Evolutionary conservation across 1,140 invertebrate species (phyloP), one percentile per base, ranked within the genome.

Genomic region (Brachionus angularis): DNA sequence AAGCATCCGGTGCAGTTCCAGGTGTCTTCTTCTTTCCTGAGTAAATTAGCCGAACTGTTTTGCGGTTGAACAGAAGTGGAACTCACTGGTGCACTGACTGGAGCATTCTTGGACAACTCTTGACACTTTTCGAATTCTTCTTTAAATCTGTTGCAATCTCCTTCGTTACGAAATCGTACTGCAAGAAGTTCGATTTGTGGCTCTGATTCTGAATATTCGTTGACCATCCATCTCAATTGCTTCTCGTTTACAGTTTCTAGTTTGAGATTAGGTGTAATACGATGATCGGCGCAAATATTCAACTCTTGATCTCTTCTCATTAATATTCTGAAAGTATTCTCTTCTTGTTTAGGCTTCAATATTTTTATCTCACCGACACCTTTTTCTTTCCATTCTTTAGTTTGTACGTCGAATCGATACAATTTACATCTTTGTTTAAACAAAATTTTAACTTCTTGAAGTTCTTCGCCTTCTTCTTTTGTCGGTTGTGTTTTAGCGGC

Each of bases 1-100:
- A 89, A 89, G 79, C 92, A 95, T 27, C 75, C 77, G 16, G 81
- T 77, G 78, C 92, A 96, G 76, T 87, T 85, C 93, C 93, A 95
- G 23, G 86, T 86, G 27, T 89, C 90, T 47, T 81, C 76, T 25
- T 85, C 84, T 1, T 84, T 84, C 76, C 89, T 89, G 73, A 89
- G 90, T 72, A 85, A 47, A 49, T 85, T 81, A 2, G 80, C 79
- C 36, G 85, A 75, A 72, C 76, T 58, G 53, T 25, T 49, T 39
- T 25, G 27, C 53, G 27, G 39, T 33, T 72, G 44, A 31, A 36
- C 25, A 34, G 72, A 50, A n/a, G 25, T 21, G 36, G 53, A 21
- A 25, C 53, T n/a, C 34, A 46, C 23, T 25, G 73, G 21, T 16
- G 53, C 21, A 18, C 12, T 25, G 5, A 23, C 21, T 36, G 10